phyloP scores from a whole-genome alignment of 2,113 vertebrate species.

The Bufo bufo region DNA sequence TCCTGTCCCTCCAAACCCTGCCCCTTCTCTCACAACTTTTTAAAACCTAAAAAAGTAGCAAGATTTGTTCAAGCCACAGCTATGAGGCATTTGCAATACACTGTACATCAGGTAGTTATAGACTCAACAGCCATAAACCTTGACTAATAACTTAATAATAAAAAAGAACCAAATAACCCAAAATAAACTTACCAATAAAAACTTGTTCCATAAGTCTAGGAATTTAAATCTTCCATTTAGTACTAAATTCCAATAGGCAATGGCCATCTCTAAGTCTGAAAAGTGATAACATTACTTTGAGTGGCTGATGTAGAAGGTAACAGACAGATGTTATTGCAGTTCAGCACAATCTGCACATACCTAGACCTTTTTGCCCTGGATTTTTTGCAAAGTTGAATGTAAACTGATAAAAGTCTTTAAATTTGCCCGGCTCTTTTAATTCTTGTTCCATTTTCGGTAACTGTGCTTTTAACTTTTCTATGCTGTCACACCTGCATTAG shows the following conservation, averaged over 20 bases:
- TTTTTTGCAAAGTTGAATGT: slow-evolving; percentile 91
- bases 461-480: slow-evolving; percentile 87
- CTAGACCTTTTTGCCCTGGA: slow-evolving; percentile 86
- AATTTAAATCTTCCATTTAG: slow-evolving; percentile 91
- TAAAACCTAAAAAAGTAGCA: too few species aligned
- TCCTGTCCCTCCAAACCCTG: too few species aligned
- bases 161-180: too few species aligned
- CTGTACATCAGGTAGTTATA: too few species aligned
- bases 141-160: too few species aligned
- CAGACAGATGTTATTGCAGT: neutral
- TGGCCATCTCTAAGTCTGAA: slow-evolving; percentile 91
- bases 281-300: slow-evolving; percentile 66
- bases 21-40: too few species aligned
- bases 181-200: slow-evolving; percentile 85
- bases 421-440: slow-evolving; percentile 85
- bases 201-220: slow-evolving; percentile 90
- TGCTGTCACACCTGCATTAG: slow-evolving; percentile 82
- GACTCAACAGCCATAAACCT: too few species aligned
- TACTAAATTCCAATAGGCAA: slow-evolving; percentile 91
- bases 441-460: slow-evolving; percentile 89
- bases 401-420: slow-evolving; percentile 92
- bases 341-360: slow-evolving; percentile 71
- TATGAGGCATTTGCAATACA: too few species aligned
- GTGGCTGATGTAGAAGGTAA: slow-evolving; percentile 32
- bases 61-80: too few species aligned